Evolutionary conservation across 53 echinoderm and acorn worm genomes (phyloP), one percentile per base, ranked within the genome.

Genomic region (Temnopleurus reevesii): DNA sequence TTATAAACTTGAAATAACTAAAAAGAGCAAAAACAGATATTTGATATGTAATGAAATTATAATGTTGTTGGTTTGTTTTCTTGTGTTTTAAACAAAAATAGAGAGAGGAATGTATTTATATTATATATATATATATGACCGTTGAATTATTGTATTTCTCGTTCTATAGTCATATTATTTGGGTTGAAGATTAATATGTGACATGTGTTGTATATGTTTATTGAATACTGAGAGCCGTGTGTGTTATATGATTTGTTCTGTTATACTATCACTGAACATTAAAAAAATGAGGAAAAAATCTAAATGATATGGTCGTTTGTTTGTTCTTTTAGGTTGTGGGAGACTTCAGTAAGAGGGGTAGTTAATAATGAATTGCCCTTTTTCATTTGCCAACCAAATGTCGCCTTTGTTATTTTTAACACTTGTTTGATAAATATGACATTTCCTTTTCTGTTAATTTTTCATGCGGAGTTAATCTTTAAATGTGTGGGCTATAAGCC

Each of bases 111-210:
- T 55, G 56, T 83, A 56, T 83, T 55, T 83, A 55, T 83, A 83
- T 83, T n/a, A 34, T 18, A 47, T 49, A 80, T 76, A n/a, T n/a
- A 35, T 77, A 71, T 71, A 79, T 79, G 49, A 79, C 12, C 41
- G 55, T 83, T 83, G 54, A 56, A 83, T 55, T 53, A 83, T 83
- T 55, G 83, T 83, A 83, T 83, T 55, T 83, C 83, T 83, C 41
- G 83, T 81, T 31, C 15, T 81, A 30, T n/a, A 83, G 55, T 15
- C 83, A 53, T 83, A 47, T 83, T 46, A 47, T 47, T 79, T 71
- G 54, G 54, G 31, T 81, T 53, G 24, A 51, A 77, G 53, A 83
- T 83, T 30, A 56, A 81, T 55, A 83, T 55, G 83, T 83, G 83
- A 83, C 27, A 53, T 83, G 30, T 56, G 83, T 83, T 83, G 83